phyloP scores from a whole-genome alignment of 1,140 invertebrate genomes.

The Drosophila willistoni region DNA sequence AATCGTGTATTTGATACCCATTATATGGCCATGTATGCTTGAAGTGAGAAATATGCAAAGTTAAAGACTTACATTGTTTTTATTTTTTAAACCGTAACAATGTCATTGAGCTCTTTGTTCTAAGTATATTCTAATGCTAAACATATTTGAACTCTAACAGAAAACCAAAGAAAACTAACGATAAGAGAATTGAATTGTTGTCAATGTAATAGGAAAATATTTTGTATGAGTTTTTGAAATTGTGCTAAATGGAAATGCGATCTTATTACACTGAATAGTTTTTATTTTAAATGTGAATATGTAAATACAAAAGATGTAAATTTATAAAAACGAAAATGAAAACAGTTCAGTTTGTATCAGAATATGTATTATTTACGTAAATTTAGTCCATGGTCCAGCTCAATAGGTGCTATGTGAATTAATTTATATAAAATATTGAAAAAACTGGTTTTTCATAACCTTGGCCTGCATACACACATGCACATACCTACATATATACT shows the following conservation, averaged over 20 bases:
- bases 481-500: not conserved
- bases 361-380: conserved; percentile 12
- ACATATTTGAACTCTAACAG: not conserved
- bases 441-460: conserved; percentile 9
- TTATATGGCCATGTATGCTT: not conserved
- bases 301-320: conserved; percentile 10
- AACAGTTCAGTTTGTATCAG: not conserved
- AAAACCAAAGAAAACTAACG: not conserved
- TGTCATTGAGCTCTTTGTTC: conserved; percentile 5
- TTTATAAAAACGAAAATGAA: conserved; percentile 7
- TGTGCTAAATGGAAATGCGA: conserved; percentile 12
- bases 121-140: not conserved
- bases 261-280: conserved; percentile 12
- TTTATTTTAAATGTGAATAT: not conserved
- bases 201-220: not conserved
- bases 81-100: not conserved
- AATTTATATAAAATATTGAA: conserved; percentile 10
- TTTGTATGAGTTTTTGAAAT: not conserved
- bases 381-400: conserved; percentile 3
- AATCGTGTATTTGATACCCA: too few relatives aligned
- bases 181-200: conserved; percentile 1
- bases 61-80: not conserved
- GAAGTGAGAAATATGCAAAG: not conserved
- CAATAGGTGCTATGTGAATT: conserved; percentile 5
- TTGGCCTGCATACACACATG: not conserved